phyloP scores from a whole-genome alignment of 2,797 vertebrate genomes.

The Limnodromus scolopaceus region DNA sequence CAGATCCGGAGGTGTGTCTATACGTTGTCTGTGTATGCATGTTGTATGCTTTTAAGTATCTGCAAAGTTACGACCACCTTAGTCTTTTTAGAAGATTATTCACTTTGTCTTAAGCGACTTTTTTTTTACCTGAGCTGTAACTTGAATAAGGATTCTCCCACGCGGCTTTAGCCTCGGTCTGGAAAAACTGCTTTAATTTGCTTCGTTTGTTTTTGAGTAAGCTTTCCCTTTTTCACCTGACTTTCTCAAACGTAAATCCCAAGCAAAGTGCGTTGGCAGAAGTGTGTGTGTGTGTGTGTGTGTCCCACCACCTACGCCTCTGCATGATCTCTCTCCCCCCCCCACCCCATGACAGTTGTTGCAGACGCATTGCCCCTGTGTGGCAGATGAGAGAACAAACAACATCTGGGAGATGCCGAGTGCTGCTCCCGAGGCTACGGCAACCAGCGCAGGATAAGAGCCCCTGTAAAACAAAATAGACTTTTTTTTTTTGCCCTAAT shows the following conservation, averaged over 20 bases:
- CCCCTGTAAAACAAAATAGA: constrained; percentile 5
- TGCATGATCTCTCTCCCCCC: background rate
- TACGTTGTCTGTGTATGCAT: background rate
- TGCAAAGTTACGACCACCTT: background rate
- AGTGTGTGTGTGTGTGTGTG: no score
- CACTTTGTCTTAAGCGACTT: background rate
- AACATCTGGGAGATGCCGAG: background rate
- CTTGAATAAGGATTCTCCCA: background rate
- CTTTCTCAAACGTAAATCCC: background rate
- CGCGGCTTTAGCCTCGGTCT: background rate
- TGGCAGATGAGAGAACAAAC: constrained; percentile 65
- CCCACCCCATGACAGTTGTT: background rate
- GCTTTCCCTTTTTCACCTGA: background rate
- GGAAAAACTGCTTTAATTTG: background rate
- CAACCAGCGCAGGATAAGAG: background rate
- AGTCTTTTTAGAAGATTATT: background rate
- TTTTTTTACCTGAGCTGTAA: background rate
- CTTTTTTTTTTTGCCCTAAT: background rate
- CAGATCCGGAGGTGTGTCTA: background rate
- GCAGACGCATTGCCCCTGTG: constrained; percentile 70
- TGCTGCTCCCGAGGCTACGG: accelerated
- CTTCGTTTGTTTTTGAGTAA: background rate
- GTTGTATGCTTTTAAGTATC: background rate
- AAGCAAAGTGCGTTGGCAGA: background rate
- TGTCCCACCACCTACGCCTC: background rate